Base-by-base conservation (phyloP, 2,113 vertebrate species). In the Calypte anna region DNA sequence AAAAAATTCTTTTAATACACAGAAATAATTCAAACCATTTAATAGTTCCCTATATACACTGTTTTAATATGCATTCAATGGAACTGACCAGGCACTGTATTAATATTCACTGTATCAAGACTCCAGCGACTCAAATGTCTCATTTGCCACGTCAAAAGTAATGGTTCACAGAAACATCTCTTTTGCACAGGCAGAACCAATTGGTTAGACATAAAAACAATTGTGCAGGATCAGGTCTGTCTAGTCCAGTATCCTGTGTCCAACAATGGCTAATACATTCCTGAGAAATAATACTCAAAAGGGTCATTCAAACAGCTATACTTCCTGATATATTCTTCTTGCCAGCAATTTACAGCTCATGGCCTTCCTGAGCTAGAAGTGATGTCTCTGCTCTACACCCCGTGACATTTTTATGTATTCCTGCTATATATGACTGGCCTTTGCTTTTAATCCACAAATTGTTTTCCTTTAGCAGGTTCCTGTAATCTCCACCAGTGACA, bases 351-450 rank as follows among this genome's bases (percentile, higher is more conserved):
- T 78, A 63, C 72, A 74, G 88, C 43, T 93, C 48, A 10, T 48
- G 88, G 72, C 79, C 38, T 88, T 91, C 75, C 53, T 81, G 64
- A 93, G 75, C 82, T 68, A 93, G 75, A 93, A 96, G 31, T 33
- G 75, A 90, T 67, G 75, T 27, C 53, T 93, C 61, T 66, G 66
- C 48, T 55, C 51, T 27, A 81, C 57, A 70, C 17, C 19, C 9
- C 0, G 1, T 61, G 48, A 68, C 12, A 50, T 53, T 92, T 94
- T 76, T 28, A 62, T 74, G 82, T 63, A 53, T 91, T 76, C 43
- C 87, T 85, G 70, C 66, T 87, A 53, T 28, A 63, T 51, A 76
- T 43, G 80, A 21, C 15, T 70, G 31, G 40, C 31, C 87, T 92
- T 90, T 78, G 57, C 63, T 82, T 94, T 91, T 74, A 31, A 90